phyloP scores from a whole-genome alignment of 1,140 invertebrate species.

The Euura saliciscinereae region DNA sequence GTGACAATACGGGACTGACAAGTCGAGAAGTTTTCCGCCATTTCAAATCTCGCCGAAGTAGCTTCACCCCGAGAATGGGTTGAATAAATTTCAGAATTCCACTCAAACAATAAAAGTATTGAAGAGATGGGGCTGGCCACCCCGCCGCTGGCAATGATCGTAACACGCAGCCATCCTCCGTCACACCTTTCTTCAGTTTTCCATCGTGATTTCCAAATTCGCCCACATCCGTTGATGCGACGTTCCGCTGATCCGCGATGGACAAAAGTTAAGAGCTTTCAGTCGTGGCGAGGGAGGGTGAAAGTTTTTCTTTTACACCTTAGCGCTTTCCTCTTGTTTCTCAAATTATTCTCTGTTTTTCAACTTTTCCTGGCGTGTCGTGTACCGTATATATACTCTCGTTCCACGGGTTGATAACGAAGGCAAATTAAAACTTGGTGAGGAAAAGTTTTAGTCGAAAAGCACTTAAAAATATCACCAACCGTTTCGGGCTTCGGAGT shows the following conservation, averaged over 20 bases:
- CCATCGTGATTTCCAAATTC: too few species aligned
- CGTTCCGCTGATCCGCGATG: too few species aligned
- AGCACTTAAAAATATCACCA: constrained; percentile 8
- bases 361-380: background rate
- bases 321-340: constrained; percentile 20
- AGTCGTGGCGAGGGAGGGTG: too few species aligned
- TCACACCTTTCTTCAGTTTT: background rate
- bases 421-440: constrained; percentile 45
- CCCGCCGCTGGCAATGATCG: too few species aligned
- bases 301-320: background rate
- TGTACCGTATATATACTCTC: background rate
- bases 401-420: constrained; percentile 23
- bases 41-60: background rate
- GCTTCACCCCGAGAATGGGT: background rate
- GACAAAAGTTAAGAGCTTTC: too few species aligned
- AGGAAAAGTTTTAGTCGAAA: constrained; percentile 26
- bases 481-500: background rate
- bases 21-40: constrained; percentile 1
- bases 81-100: background rate
- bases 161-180: too few species aligned
- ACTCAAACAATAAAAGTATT: background rate
- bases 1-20: constrained; percentile 2
- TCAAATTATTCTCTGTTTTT: background rate
- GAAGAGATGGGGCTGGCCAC: background rate
- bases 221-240: too few species aligned